Percentiles rank a stretch among this genome's conserved stretches.
Conservation (phyloP, 2,888 invertebrate species). For the Crepidodera aurea region DNA sequence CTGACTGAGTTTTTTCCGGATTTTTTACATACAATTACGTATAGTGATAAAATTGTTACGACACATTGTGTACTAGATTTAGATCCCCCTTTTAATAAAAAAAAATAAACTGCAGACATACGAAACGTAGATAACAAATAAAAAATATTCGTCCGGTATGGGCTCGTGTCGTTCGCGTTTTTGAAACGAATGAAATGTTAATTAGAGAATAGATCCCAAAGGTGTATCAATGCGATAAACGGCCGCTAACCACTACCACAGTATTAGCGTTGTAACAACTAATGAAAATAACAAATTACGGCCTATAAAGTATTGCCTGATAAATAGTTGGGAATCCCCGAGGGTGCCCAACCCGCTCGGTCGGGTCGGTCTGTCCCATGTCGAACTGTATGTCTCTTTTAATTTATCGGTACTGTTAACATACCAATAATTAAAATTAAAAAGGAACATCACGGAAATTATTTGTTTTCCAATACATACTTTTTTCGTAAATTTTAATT, state of each 20-base stretch:
- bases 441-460: slow-evolving; percentile 12
- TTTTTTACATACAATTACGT: no score
- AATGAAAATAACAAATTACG: slow-evolving; percentile 48
- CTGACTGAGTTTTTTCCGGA: no score
- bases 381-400: slow-evolving; percentile 37
- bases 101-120: no score
- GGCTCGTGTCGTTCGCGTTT: slow-evolving; percentile 22
- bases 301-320: slow-evolving; percentile 46
- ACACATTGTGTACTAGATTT: no score
- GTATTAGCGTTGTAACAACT: slow-evolving; percentile 35
- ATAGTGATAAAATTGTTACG: no score
- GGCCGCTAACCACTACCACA: slow-evolving; percentile 33
- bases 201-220: slow-evolving; percentile 32
- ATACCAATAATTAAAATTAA: slow-evolving; percentile 45
- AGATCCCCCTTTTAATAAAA: no score
- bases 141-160: no score
- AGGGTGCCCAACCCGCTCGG: slow-evolving; percentile 5
- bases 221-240: slow-evolving; percentile 40
- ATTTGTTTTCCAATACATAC: neutral
- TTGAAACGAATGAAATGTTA: slow-evolving; percentile 33
- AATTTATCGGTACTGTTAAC: slow-evolving; percentile 42
- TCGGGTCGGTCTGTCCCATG: slow-evolving; percentile 26
- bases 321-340: slow-evolving; percentile 43
- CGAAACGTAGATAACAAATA: no score
- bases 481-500: no score